A percentile compares a stretch with the other conserved stretches of the same genome.
Conservation (phyloP, 2,888 invertebrate genomes). For the Boloria euphrosyne region DNA sequence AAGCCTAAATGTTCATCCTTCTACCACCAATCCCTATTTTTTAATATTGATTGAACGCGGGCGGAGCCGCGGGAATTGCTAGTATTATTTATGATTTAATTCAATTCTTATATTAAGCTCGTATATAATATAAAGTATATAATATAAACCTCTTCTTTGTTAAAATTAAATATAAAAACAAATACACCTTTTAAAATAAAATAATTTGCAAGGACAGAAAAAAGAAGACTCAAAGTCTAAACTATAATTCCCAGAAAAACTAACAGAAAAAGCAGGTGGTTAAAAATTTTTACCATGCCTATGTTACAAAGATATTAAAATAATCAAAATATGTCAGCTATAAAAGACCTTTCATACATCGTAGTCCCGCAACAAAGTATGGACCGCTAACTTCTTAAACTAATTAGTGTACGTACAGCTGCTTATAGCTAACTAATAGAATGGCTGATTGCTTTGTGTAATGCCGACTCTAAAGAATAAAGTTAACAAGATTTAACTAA, state of each 20-base stretch:
- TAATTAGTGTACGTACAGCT: conserved; percentile 23
- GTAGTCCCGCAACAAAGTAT: conserved; percentile 10
- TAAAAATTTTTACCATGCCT: background rate
- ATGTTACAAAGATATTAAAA: conserved; percentile 1
- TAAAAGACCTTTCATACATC: conserved; percentile 19
- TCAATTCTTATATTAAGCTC: too few relatives aligned
- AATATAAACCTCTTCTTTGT: too few relatives aligned
- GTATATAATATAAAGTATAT: too few relatives aligned
- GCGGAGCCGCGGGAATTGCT: too few relatives aligned
- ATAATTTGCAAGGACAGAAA: too few relatives aligned
- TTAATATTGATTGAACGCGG: too few relatives aligned
- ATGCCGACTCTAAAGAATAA: conserved; percentile 23
- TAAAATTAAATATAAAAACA: too few relatives aligned
- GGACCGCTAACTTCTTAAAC: conserved; percentile 27
- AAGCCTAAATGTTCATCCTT: too few relatives aligned
- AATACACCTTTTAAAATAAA: too few relatives aligned
- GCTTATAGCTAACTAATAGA: conserved; percentile 19
- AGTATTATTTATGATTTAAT: too few relatives aligned
- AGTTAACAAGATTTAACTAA: conserved; percentile 19
- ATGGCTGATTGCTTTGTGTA: conserved; percentile 22
- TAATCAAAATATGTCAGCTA: conserved; percentile 17
- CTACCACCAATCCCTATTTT: too few relatives aligned
- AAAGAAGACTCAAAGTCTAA: background rate
- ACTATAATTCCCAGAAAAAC: background rate
- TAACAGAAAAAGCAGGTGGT: conserved; percentile 7